Percentiles rank a stretch among this genome's conserved stretches.
phyloP scores from a whole-genome alignment of 2,797 vertebrate species.

The Poecilia picta region DNA sequence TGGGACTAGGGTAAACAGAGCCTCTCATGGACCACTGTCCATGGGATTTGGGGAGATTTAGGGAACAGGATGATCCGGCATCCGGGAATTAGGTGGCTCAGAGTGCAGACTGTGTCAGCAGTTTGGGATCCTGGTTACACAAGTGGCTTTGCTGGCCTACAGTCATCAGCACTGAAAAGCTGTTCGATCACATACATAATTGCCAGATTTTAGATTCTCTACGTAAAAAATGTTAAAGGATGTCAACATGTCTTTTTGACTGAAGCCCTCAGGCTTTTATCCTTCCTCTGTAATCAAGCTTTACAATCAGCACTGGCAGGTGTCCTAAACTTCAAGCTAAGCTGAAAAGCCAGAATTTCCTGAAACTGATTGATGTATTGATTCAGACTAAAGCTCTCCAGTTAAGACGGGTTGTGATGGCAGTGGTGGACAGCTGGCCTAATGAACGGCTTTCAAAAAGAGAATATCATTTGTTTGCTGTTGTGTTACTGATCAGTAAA shows the following conservation, averaged over 20 bases:
- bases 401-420: neutral
- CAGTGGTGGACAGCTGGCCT: neutral
- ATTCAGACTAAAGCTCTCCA: slow-evolving; percentile 2
- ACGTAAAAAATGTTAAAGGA: neutral
- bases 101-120: slow-evolving; percentile 74
- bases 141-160: slow-evolving; percentile 33
- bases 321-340: slow-evolving; percentile 9
- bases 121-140: slow-evolving; percentile 50
- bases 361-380: slow-evolving; percentile 7
- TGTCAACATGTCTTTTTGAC: neutral
- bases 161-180: slow-evolving; percentile 43
- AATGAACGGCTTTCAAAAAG: neutral
- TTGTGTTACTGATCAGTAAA: neutral
- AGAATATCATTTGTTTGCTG: neutral
- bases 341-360: slow-evolving; percentile 15
- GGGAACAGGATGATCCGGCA: slow-evolving; percentile 76
- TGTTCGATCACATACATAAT: slow-evolving; percentile 52
- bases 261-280: slow-evolving; percentile 3
- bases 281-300: slow-evolving; percentile 4
- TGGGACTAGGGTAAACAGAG: slow-evolving; percentile 71
- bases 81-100: slow-evolving; percentile 77
- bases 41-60: slow-evolving; percentile 78
- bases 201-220: slow-evolving; percentile 16
- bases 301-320: neutral
- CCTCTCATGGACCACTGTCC: slow-evolving; percentile 76